These are phyloP conservation scores for Corticium candelabrum DNA, from an alignment of 37 sponge, comb jelly and placozoan species.

Conservation along the genomic window DNA sequence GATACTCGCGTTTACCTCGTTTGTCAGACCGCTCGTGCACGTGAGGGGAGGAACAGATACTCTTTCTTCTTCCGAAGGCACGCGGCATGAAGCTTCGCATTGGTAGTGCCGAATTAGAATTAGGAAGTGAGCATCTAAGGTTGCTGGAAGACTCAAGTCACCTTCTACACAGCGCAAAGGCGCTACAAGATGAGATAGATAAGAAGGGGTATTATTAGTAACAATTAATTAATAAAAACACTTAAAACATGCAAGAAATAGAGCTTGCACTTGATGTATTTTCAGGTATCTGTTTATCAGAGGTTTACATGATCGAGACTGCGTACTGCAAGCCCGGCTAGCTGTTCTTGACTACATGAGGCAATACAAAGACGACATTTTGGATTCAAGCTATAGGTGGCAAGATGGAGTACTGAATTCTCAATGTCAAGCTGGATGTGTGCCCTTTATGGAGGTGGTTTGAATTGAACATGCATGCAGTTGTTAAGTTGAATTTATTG, in stretches of 20 bases:
- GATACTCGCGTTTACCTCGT: too few relatives aligned
- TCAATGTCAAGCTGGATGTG: not conserved
- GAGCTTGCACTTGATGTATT: not conserved
- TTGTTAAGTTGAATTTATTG: too few relatives aligned
- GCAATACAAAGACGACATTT: not conserved
- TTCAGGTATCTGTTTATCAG: conserved; percentile 1
- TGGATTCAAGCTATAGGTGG: not conserved
- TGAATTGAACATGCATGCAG: not conserved
- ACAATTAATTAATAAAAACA: not conserved
- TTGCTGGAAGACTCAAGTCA: not conserved
- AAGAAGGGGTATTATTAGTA: not conserved
- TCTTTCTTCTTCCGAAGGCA: not conserved
- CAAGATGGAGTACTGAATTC: conserved; percentile 5
- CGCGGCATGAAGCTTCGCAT: not conserved
- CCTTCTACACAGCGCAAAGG: not conserved
- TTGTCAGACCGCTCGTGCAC: too few relatives aligned
- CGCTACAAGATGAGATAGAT: not conserved
- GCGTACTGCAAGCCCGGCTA: not conserved
- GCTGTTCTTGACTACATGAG: conserved; percentile 5
- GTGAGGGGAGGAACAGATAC: not conserved
- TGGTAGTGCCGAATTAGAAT: not conserved
- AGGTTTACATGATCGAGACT: conserved; percentile 1
- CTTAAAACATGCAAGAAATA: not conserved
- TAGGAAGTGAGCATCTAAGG: not conserved
- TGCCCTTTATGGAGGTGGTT: conserved; percentile 7